Percentiles rank a stretch among this genome's conserved stretches.
These are phyloP conservation scores for Coelinius sp. DNA, from an alignment of 2,888 invertebrate genomes.

Conservation along the genomic window DNA sequence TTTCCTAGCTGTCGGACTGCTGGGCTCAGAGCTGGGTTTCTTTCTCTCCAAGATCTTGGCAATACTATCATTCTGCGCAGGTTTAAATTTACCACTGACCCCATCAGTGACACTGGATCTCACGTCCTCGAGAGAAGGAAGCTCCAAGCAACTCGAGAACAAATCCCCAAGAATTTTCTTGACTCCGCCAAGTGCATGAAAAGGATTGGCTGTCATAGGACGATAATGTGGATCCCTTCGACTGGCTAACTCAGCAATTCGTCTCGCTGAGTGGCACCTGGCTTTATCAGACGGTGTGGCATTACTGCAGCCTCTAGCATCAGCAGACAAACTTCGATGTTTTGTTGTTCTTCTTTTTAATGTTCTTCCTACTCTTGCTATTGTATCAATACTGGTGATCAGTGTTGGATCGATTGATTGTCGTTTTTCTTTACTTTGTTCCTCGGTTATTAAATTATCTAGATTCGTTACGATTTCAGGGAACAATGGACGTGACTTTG, in stretches of 20 bases:
- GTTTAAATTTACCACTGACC: slow-evolving; percentile 64
- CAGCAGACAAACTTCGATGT: slow-evolving; percentile 66
- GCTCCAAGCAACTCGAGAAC: slow-evolving; percentile 84
- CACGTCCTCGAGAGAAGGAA: slow-evolving; percentile 77
- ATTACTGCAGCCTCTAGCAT: slow-evolving; percentile 64
- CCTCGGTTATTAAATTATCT: slow-evolving; percentile 72
- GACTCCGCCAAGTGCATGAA: slow-evolving; percentile 84
- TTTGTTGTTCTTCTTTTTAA: slow-evolving; percentile 53
- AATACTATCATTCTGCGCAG: slow-evolving; percentile 65
- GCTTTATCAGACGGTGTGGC: slow-evolving; percentile 83
- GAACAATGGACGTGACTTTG: slow-evolving; percentile 90
- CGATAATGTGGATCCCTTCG: slow-evolving; percentile 87
- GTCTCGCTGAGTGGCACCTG: slow-evolving; percentile 78
- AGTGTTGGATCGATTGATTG: slow-evolving; percentile 61
- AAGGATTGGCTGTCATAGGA: slow-evolving; percentile 79
- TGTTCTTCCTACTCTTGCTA: slow-evolving; percentile 60
- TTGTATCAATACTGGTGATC: slow-evolving; percentile 65
- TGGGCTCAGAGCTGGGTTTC: slow-evolving; percentile 67
- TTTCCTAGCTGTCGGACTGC: slow-evolving; percentile 68
- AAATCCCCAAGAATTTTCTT: slow-evolving; percentile 82
- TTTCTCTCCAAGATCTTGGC: slow-evolving; percentile 66
- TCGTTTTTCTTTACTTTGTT: slow-evolving; percentile 57
- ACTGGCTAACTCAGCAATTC: slow-evolving; percentile 88
- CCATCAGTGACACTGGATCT: slow-evolving; percentile 73
- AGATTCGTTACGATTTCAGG: slow-evolving; percentile 81